These are phyloP conservation scores for Brachionus manjavacas DNA, from an alignment of 1,140 invertebrate species.

Conservation along the genomic window DNA sequence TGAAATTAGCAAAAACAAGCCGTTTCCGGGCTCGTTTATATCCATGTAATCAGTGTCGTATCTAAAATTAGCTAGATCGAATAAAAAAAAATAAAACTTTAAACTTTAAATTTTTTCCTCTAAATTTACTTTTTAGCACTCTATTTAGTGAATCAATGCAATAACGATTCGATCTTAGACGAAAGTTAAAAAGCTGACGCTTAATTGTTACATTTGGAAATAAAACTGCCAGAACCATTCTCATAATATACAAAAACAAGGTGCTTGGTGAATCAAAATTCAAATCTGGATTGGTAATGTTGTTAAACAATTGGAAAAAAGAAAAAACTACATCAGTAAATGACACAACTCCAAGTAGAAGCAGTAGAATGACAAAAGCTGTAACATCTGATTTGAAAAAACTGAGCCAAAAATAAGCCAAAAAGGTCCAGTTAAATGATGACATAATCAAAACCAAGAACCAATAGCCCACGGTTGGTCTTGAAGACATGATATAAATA, in stretches of 20 bases:
- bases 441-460: conserved; percentile 30
- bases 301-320: conserved; percentile 30
- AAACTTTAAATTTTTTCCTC: neutral
- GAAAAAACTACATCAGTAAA: conserved; percentile 24
- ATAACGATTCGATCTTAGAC: neutral
- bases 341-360: neutral
- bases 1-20: conserved; percentile 33
- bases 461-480: neutral
- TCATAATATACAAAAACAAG: neutral
- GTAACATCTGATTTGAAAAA: conserved; percentile 39
- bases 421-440: conserved; percentile 8
- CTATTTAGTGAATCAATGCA: conserved; percentile 23
- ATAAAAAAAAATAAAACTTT: neutral
- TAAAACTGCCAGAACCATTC: conserved; percentile 22
- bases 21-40: conserved; percentile 28
- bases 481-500: conserved; percentile 7
- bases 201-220: conserved; percentile 39
- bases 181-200: conserved; percentile 23
- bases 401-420: conserved; percentile 20
- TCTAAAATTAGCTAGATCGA: neutral
- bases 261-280: conserved; percentile 6
- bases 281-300: neutral
- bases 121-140: conserved; percentile 14
- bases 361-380: conserved; percentile 19
- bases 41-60: conserved; percentile 21